A percentile compares a stretch with the other conserved stretches of the same genome.
Conservation (phyloP, 2,888 invertebrate genomes). For the Oligia latruncula region DNA sequence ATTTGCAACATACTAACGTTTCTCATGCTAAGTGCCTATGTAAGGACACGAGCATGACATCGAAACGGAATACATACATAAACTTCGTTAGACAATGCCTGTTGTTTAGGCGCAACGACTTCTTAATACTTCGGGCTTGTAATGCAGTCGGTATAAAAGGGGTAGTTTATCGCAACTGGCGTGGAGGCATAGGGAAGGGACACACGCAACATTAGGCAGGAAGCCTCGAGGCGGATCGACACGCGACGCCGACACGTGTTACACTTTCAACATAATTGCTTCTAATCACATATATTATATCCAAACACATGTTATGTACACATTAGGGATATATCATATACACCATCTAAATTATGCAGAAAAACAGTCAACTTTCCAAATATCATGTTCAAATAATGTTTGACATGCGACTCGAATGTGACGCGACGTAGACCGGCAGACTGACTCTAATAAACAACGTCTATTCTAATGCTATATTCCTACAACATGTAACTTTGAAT, state of each 20-base stretch:
- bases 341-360: slow-evolving; percentile 28
- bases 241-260: slow-evolving; percentile 86
- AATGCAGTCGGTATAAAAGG: slow-evolving; percentile 74
- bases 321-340: slow-evolving; percentile 24
- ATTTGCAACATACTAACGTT: slow-evolving; percentile 62
- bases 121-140: slow-evolving; percentile 26
- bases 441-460: slow-evolving; percentile 24
- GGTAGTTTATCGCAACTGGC: slow-evolving; percentile 77
- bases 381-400: slow-evolving; percentile 24
- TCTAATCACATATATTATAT: slow-evolving; percentile 81
- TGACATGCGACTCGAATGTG: slow-evolving; percentile 18
- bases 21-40: slow-evolving; percentile 63
- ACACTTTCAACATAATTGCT: slow-evolving; percentile 88
- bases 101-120: slow-evolving; percentile 46
- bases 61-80: slow-evolving; percentile 59
- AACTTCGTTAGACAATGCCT: slow-evolving; percentile 55
- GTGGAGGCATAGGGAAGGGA: slow-evolving; percentile 64
- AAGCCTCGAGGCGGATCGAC: slow-evolving; percentile 80
- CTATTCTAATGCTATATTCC: slow-evolving; percentile 26
- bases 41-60: slow-evolving; percentile 61
- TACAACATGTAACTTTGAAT: slow-evolving; percentile 47
- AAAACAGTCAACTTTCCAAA: slow-evolving; percentile 28
- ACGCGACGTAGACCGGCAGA: slow-evolving; percentile 1
- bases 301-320: slow-evolving; percentile 44
- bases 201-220: slow-evolving; percentile 87